Evolutionary conservation across 2,113 vertebrate species (phyloP).

Genomic region (Dolichallabes microphthalmus): DNA sequence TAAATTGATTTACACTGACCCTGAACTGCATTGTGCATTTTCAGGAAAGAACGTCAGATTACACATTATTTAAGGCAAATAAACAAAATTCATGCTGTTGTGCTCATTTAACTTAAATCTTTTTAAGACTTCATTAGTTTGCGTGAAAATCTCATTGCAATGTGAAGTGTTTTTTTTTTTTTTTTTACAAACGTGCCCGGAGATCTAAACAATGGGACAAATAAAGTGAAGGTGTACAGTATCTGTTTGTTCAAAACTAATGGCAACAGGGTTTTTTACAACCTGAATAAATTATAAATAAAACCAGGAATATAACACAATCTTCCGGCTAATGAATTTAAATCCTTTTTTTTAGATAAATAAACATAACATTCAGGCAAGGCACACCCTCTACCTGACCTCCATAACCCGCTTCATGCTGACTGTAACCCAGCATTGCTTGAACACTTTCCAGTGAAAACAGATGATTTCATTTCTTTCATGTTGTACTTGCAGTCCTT

Average conservation of each 20-base stretch:
- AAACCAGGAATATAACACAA: background rate
- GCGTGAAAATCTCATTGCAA: background rate
- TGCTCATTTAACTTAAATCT: too few relatives aligned
- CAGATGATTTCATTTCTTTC: slow-evolving; percentile 17
- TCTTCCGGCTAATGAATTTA: background rate
- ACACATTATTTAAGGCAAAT: background rate
- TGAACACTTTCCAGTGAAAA: background rate
- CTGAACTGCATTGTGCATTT: background rate
- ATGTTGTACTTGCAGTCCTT: background rate
- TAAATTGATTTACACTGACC: background rate
- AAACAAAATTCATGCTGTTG: background rate
- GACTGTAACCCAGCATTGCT: background rate
- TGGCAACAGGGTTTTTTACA: background rate
- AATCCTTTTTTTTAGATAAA: slow-evolving; percentile 1
- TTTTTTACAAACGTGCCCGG: background rate
- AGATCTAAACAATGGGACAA: background rate
- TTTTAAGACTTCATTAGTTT: too few relatives aligned
- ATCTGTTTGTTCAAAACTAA: background rate
- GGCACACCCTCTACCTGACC: slow-evolving; percentile 1
- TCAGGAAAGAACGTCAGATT: too few relatives aligned
- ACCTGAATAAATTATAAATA: background rate
- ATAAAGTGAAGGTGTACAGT: background rate
- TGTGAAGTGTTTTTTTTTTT: too few relatives aligned
- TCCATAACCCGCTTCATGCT: background rate
- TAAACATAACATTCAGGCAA: background rate